Conservation (phyloP, 2,888 invertebrate species). For the Eretmocerus hayati region DNA sequence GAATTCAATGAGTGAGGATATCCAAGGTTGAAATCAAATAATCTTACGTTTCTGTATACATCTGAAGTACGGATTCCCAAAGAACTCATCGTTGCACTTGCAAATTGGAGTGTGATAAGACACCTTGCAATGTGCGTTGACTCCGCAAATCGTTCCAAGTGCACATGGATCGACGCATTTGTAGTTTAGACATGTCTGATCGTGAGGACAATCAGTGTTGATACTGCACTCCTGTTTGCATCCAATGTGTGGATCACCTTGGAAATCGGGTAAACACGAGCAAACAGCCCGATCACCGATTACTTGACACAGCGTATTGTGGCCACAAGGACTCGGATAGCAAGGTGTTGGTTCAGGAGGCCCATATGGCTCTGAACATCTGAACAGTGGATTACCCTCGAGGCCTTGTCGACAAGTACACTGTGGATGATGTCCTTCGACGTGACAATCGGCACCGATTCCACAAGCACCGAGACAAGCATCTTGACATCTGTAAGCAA, state of each 20-base stretch:
- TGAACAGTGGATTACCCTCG: slow-evolving; percentile 70
- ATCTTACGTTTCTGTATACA: slow-evolving; percentile 56
- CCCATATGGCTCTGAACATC: slow-evolving; percentile 58
- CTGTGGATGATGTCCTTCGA: slow-evolving; percentile 72
- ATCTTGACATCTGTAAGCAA: slow-evolving; percentile 72
- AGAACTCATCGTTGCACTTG: slow-evolving; percentile 67
- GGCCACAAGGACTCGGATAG: slow-evolving; percentile 67
- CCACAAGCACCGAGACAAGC: slow-evolving; percentile 81
- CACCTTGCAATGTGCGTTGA: slow-evolving; percentile 72
- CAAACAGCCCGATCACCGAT: slow-evolving; percentile 66
- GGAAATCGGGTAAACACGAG: slow-evolving; percentile 67
- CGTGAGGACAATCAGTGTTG: slow-evolving; percentile 71
- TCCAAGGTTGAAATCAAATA: not conserved
- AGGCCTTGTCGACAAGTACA: slow-evolving; percentile 68
- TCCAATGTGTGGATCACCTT: slow-evolving; percentile 71
- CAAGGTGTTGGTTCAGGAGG: slow-evolving; percentile 60
- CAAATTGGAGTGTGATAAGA: slow-evolving; percentile 79
- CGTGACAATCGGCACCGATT: slow-evolving; percentile 63
- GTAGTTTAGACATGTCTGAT: slow-evolving; percentile 68
- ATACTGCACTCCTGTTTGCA: slow-evolving; percentile 75
- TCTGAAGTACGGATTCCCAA: slow-evolving; percentile 74
- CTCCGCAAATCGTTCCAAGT: slow-evolving; percentile 67
- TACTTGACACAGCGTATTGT: slow-evolving; percentile 71
- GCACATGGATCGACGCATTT: slow-evolving; percentile 70
- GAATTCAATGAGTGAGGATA: too few species aligned